Conservation (phyloP, 2,113 vertebrate genomes). For the Pterocles burchelli region DNA sequence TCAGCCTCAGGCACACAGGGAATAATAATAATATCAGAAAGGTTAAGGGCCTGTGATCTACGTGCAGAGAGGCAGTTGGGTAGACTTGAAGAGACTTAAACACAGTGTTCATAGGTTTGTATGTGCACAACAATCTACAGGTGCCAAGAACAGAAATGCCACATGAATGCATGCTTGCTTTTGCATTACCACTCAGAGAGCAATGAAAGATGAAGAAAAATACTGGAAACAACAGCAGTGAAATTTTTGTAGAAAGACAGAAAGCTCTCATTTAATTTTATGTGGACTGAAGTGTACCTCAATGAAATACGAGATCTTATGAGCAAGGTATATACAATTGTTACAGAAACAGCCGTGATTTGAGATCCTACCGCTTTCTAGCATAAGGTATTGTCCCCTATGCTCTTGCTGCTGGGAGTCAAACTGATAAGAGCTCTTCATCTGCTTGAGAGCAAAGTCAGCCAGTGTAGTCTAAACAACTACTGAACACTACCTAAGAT, state of each 20-base stretch:
- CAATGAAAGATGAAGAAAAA: background rate
- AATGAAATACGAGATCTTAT: background rate
- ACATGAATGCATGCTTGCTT: background rate
- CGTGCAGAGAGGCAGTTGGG: background rate
- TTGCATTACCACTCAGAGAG: background rate
- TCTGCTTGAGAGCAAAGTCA: background rate
- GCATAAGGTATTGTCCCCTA: background rate
- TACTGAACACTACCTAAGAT: background rate
- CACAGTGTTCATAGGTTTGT: background rate
- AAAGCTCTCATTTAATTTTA: background rate
- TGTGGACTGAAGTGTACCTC: background rate
- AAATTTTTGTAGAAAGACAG: background rate
- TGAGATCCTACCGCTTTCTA: background rate
- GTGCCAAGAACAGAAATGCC: accelerated
- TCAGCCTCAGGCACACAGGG: background rate
- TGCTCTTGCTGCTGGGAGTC: background rate
- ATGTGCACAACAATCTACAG: background rate
- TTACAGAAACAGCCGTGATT: background rate
- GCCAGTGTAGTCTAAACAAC: background rate
- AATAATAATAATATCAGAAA: background rate
- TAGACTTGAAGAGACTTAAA: background rate
- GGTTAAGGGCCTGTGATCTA: background rate
- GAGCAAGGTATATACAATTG: background rate
- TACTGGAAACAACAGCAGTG: background rate
- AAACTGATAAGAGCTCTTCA: background rate